Conservation (phyloP, 2,797 vertebrate genomes). For the Lutjanus campechanus region DNA sequence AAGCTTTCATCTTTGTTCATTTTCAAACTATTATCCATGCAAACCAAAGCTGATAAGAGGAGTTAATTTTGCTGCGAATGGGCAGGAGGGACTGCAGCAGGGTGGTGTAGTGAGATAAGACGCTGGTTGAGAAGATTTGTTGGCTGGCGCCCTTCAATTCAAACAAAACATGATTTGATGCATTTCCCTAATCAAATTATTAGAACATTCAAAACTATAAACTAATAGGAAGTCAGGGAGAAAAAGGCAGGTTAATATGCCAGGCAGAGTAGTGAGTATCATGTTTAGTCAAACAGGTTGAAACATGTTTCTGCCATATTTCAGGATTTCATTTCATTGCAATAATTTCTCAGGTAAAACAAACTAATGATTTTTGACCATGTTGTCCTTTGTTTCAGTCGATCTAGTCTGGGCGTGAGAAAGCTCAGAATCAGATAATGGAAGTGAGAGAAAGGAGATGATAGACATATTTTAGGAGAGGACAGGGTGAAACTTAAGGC, state of each 20-base stretch:
- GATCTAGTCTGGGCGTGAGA: conserved; percentile 22
- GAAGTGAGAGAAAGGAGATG: conserved; percentile 48
- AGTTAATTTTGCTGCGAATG: conserved; percentile 11
- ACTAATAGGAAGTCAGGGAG: neutral
- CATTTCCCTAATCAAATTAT: neutral
- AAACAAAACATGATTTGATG: conserved; percentile 12
- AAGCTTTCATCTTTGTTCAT: conserved; percentile 1
- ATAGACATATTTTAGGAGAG: conserved; percentile 53
- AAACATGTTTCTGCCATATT: conserved; percentile 18
- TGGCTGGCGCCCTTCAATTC: neutral
- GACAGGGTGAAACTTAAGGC: conserved; percentile 49
- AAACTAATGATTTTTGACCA: conserved; percentile 1
- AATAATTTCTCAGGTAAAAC: conserved; percentile 14
- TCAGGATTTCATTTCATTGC: conserved; percentile 9
- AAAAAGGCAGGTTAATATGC: neutral
- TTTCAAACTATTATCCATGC: conserved; percentile 23
- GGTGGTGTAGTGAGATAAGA: neutral
- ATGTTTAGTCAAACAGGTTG: conserved; percentile 15
- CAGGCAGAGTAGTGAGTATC: neutral
- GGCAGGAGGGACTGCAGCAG: neutral
- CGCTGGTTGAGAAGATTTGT: neutral
- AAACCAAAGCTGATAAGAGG: conserved; percentile 13
- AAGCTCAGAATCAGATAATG: conserved; percentile 25
- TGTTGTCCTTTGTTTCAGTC: conserved; percentile 14
- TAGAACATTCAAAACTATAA: neutral